A percentile compares a stretch with the other conserved stretches of the same genome.
Conservation (phyloP, 2,888 invertebrate species). For the Brachyptera risi region DNA sequence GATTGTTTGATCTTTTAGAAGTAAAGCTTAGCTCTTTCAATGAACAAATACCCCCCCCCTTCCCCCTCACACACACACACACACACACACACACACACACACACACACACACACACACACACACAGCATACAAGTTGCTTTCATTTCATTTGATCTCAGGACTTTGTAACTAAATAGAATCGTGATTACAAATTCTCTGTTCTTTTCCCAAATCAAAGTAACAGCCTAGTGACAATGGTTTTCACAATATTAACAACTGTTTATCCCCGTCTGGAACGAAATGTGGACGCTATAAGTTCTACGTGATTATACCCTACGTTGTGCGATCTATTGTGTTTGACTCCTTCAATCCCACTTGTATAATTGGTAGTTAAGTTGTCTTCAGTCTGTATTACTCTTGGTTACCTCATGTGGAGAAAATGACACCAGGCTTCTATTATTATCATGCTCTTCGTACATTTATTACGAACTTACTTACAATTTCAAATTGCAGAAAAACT, state of each 20-base stretch:
- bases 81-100: too few species aligned
- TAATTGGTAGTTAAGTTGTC: not conserved
- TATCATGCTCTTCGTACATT: not conserved
- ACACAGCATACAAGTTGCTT: too few species aligned
- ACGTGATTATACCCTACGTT: not conserved
- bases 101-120: too few species aligned
- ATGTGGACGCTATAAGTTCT: slow-evolving; percentile 1
- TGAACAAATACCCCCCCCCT: slow-evolving; percentile 18
- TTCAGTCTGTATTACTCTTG: not conserved
- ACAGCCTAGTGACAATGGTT: slow-evolving; percentile 9
- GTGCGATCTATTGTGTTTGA: slow-evolving; percentile 7
- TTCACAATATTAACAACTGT: slow-evolving; percentile 17
- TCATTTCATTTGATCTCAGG: slow-evolving; percentile 25
- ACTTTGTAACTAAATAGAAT: slow-evolving; percentile 29
- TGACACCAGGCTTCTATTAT: slow-evolving; percentile 10
- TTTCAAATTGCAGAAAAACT: not conserved
- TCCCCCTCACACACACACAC: too few species aligned
- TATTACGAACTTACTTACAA: not conserved
- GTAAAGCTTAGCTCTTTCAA: slow-evolving; percentile 7
- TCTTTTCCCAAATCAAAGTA: slow-evolving; percentile 19
- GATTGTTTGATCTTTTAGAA: slow-evolving; percentile 28
- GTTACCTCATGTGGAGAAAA: not conserved
- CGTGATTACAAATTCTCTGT: slow-evolving; percentile 23
- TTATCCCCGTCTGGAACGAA: not conserved
- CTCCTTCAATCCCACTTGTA: not conserved